Evolutionary conservation across 2,797 vertebrate genomes (phyloP).

Genomic region (Novumbra hubbsi): DNA sequence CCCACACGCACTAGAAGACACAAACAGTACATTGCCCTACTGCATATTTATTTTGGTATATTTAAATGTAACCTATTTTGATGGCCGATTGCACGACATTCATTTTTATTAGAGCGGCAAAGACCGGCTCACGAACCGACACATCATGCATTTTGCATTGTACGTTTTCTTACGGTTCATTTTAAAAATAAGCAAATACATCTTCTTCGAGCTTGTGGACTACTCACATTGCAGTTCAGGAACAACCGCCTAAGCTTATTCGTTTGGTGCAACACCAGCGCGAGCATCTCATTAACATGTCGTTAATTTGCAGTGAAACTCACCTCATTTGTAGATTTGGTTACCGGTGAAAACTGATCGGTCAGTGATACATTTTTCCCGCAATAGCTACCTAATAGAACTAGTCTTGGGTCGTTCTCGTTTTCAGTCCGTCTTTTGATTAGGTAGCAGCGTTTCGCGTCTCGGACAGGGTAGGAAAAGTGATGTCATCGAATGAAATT

Average conservation of each 20-base stretch:
- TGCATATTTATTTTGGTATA: not conserved
- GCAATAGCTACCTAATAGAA: too few species aligned
- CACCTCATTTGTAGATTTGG: not conserved
- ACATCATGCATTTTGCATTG: not conserved
- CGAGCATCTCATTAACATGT: too few species aligned
- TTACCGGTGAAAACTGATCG: not conserved
- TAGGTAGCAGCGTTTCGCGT: slow-evolving; percentile 49
- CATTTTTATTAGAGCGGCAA: not conserved
- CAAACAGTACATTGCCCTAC: not conserved
- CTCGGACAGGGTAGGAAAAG: slow-evolving; percentile 77
- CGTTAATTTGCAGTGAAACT: not conserved
- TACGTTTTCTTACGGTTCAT: not conserved
- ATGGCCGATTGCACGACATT: not conserved
- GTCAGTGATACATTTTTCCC: too few species aligned
- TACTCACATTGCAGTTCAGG: too few species aligned
- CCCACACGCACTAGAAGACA: too few species aligned
- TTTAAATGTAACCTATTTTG: not conserved
- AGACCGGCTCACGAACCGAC: too few species aligned
- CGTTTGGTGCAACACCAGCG: too few species aligned
- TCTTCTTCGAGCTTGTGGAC: too few species aligned
- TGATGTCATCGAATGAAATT: slow-evolving; percentile 79
- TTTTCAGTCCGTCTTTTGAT: not conserved
- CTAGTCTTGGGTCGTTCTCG: not conserved
- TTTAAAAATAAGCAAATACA: too few species aligned
- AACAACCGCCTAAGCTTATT: too few species aligned